Conservation (phyloP, 2,113 vertebrate genomes). For the Xerus inauris region DNA sequence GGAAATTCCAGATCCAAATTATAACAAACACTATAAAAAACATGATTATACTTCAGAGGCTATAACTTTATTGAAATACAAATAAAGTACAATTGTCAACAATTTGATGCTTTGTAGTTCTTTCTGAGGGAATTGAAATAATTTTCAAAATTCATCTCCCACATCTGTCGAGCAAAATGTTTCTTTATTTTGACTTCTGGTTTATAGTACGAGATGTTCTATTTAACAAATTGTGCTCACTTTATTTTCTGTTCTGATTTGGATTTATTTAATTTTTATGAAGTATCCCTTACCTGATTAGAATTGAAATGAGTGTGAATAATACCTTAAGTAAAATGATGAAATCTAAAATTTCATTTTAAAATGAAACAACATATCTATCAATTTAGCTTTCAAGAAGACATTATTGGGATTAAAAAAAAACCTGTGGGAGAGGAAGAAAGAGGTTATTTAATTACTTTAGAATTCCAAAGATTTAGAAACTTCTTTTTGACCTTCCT, state of each 20-base stretch:
- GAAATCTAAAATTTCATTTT: not conserved
- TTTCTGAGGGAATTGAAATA: not conserved
- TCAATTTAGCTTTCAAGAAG: constrained; percentile 1
- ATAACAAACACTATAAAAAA: not conserved
- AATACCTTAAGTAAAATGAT: not conserved
- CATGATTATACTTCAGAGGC: not conserved
- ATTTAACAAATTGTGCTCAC: not conserved
- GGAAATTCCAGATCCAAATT: not conserved
- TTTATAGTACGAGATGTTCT: not conserved
- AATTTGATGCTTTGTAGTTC: not conserved
- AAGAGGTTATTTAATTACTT: not conserved
- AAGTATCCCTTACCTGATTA: not conserved
- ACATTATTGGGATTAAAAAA: not conserved
- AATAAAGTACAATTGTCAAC: not conserved
- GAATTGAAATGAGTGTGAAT: not conserved
- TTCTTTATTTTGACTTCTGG: not conserved
- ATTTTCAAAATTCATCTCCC: not conserved
- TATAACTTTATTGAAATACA: not conserved
- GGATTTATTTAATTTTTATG: not conserved
- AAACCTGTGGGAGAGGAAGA: not conserved
- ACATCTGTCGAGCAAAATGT: not conserved
- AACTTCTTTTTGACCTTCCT: not conserved
- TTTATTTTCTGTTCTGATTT: not conserved
- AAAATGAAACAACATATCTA: not conserved
- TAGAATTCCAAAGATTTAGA: constrained; percentile 15